These are phyloP conservation scores for Dione juno DNA, from an alignment of 2,888 invertebrate species.

Conservation along the genomic window DNA sequence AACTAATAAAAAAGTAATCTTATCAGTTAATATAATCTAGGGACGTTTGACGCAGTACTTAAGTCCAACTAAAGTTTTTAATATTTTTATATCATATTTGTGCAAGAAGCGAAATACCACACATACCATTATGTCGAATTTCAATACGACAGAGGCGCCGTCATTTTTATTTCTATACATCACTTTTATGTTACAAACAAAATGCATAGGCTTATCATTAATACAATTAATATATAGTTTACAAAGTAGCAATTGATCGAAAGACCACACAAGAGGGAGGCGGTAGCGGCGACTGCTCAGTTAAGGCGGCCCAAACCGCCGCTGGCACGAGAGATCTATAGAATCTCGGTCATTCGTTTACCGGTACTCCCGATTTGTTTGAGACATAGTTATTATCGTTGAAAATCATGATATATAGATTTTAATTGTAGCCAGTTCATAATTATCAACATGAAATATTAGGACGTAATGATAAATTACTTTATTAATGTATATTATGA, in stretches of 20 bases:
- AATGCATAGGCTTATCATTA: neutral
- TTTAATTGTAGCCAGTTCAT: conserved; percentile 13
- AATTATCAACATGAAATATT: neutral
- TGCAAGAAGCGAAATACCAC: neutral
- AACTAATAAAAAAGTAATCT: too few species aligned
- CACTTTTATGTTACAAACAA: neutral
- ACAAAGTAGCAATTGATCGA: conserved; percentile 31
- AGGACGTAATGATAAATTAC: neutral
- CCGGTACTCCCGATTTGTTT: conserved; percentile 12
- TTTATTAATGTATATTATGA: neutral
- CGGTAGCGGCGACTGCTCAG: conserved; percentile 52
- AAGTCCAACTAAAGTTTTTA: neutral
- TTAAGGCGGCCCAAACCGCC: conserved; percentile 38
- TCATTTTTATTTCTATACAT: neutral
- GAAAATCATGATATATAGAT: conserved; percentile 10
- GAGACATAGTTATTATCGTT: conserved; percentile 8
- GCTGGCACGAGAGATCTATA: conserved; percentile 35
- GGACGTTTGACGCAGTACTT: neutral
- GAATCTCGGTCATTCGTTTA: conserved; percentile 20
- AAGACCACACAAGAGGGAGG: conserved; percentile 70
- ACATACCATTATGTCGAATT: neutral
- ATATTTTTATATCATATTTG: too few species aligned
- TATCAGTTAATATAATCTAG: too few species aligned
- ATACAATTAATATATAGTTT: neutral
- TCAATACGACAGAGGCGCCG: neutral